Base-by-base conservation (phyloP, 2,113 vertebrate genomes). In the Emydura subglobosa region DNA sequence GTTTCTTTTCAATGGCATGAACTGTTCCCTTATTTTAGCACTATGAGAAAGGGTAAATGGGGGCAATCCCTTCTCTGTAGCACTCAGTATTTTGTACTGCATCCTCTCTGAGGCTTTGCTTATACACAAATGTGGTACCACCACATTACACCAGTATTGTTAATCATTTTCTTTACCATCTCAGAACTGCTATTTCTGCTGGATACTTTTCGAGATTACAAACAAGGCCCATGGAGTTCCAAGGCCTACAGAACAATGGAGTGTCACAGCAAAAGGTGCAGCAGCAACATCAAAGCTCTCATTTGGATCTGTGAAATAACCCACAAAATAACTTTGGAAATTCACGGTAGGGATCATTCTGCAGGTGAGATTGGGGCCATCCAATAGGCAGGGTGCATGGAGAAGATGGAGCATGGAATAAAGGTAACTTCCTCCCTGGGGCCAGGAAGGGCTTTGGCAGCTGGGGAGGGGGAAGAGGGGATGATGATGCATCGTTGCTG, bases 371-470 rank as follows among this genome's bases (percentile, higher is more conserved):
- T 7, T 65, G 53, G 91, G 72, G 92, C 12, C 24, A 17, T 14
- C n/a, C 81, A 25, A 1, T 42, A 31, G n/a, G n/a, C 29, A 65
- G 87, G 89, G 90, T 10, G 6, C 42, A 86, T 86, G 92, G n/a
- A 3, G 42, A 4, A 0, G 0, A 49, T 86, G 89, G 49, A 57
- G 89, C 7, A 1, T 57, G 19, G 82, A 72, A 82, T 94, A 61
- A 44, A 61, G 92, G 88, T 84, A 74, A 80, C 91, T 89, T 86
- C 25, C 72, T 76, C 11, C 72, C 21, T 25, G 24, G 24, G 78
- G 47, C 50, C 94, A 93, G 95, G 93, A 96, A 95, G 85, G 50
- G 87, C 89, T 96, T 91, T n/a, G 34, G 34, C 31, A n/a, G 31
- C 34, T 68, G 61, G 92, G 79, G 55, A 80, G 51, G 42, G 10